A percentile compares a stretch with the other conserved stretches of the same genome.
phyloP scores from a whole-genome alignment of 2,113 vertebrate species.

The Tiliqua scincoides region DNA sequence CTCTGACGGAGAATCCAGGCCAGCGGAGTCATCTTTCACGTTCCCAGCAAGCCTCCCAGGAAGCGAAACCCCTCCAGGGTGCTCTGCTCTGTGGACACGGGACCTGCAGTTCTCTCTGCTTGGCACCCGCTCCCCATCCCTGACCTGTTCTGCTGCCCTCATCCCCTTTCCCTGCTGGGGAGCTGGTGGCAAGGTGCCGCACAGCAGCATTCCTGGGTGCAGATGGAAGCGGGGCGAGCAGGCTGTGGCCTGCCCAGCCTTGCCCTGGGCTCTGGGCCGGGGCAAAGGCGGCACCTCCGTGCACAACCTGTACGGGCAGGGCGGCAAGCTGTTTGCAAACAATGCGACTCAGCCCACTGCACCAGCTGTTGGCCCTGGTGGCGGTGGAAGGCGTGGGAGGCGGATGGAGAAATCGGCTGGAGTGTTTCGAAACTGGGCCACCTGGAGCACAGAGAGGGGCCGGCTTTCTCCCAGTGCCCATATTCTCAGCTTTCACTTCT shows the following conservation, averaged over 20 bases:
- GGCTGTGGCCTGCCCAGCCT: not conserved
- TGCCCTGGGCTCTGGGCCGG: not conserved
- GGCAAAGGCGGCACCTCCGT: not conserved
- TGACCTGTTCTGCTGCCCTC: not conserved
- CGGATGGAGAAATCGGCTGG: not conserved
- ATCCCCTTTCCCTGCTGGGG: not conserved
- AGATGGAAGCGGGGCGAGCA: not conserved
- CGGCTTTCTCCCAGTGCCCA: not conserved
- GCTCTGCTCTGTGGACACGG: not conserved
- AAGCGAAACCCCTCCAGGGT: not conserved
- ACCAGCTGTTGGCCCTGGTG: not conserved
- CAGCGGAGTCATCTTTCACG: not conserved
- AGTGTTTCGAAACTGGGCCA: not conserved
- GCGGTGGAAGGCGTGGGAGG: not conserved
- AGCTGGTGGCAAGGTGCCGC: not conserved
- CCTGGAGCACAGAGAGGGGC: not conserved
- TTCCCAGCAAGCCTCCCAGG: not conserved
- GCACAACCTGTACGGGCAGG: not conserved
- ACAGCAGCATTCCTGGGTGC: not conserved
- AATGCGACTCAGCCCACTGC: not conserved
- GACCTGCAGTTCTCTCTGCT: not conserved
- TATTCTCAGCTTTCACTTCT: not conserved
- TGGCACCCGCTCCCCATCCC: not conserved
- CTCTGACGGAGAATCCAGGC: not conserved
- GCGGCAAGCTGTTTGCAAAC: not conserved